Evolutionary conservation across 2,797 vertebrate genomes (phyloP).

Genomic region (Sebastes melanostomus): DNA sequence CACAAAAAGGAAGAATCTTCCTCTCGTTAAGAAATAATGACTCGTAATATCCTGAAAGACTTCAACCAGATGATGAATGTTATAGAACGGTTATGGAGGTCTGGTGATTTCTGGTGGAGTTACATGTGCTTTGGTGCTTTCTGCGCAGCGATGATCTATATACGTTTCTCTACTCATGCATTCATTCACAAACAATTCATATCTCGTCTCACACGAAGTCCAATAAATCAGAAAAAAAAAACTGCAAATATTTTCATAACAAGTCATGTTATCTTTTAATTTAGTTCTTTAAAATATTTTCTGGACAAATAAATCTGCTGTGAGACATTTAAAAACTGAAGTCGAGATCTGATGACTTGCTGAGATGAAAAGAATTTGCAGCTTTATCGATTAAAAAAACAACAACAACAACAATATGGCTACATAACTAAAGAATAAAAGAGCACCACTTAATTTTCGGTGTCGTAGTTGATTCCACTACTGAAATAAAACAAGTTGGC

Average conservation of each 20-base stretch:
- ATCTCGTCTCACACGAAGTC: conserved; percentile 14
- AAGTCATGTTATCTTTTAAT: conserved; percentile 11
- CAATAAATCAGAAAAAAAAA: conserved; percentile 1
- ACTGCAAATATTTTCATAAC: conserved; percentile 32
- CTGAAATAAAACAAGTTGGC: conserved; percentile 24
- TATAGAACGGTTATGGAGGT: background rate
- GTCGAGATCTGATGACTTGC: background rate
- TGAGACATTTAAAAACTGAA: background rate
- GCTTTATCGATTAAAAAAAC: background rate
- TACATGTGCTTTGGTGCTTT: conserved; percentile 49
- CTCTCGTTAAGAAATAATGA: background rate
- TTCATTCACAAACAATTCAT: conserved; percentile 25
- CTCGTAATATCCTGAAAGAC: conserved; percentile 3
- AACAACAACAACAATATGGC: conserved; percentile 32
- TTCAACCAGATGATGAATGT: background rate
- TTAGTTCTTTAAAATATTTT: conserved; percentile 34
- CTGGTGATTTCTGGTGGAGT: background rate
- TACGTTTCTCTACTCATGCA: conserved; percentile 16
- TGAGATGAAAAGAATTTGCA: conserved; percentile 34
- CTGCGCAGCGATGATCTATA: conserved; percentile 6
- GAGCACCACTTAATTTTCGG: conserved; percentile 56
- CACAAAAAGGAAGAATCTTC: background rate
- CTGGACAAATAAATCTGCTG: conserved; percentile 11
- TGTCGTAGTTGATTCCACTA: conserved; percentile 37
- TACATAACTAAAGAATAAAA: conserved; percentile 41